phyloP scores from a whole-genome alignment of 1,140 invertebrate genomes.

The Zaprionus vittiger region DNA sequence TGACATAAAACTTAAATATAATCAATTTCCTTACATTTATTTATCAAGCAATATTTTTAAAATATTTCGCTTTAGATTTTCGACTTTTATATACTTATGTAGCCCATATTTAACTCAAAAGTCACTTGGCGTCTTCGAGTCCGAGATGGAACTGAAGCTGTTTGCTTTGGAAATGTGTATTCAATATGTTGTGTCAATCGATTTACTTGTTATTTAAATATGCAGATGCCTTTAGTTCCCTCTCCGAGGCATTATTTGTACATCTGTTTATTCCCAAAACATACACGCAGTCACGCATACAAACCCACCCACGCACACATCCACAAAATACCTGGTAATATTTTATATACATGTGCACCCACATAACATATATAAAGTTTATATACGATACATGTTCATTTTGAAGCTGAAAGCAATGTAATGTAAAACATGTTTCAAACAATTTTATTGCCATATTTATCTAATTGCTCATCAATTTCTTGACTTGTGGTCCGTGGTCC shows the following conservation, averaged over 20 bases:
- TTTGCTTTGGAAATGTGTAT: slow-evolving; percentile 37
- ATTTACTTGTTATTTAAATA: slow-evolving; percentile 51
- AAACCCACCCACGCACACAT: not conserved
- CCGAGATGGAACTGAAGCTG: not conserved
- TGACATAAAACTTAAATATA: no score
- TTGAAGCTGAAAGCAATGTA: slow-evolving; percentile 10
- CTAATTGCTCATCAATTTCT: slow-evolving; percentile 51
- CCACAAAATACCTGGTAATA: not conserved
- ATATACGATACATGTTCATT: slow-evolving; percentile 26
- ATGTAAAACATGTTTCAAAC: slow-evolving; percentile 27
- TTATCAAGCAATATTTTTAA: no score
- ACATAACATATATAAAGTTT: not conserved
- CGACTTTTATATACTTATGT: not conserved
- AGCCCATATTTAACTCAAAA: not conserved
- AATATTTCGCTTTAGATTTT: not conserved
- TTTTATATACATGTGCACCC: slow-evolving; percentile 1
- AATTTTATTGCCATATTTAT: slow-evolving; percentile 50
- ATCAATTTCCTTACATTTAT: no score
- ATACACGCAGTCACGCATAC: not conserved
- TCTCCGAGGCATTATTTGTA: slow-evolving; percentile 30
- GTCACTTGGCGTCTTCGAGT: not conserved
- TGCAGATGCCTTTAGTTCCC: slow-evolving; percentile 37
- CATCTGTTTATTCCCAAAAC: slow-evolving; percentile 49
- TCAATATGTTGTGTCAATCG: slow-evolving; percentile 36
- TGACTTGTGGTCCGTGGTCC: slow-evolving; percentile 35